These are phyloP conservation scores for Zaprionus taronus DNA, from an alignment of 1,140 invertebrate species.

Conservation along the genomic window DNA sequence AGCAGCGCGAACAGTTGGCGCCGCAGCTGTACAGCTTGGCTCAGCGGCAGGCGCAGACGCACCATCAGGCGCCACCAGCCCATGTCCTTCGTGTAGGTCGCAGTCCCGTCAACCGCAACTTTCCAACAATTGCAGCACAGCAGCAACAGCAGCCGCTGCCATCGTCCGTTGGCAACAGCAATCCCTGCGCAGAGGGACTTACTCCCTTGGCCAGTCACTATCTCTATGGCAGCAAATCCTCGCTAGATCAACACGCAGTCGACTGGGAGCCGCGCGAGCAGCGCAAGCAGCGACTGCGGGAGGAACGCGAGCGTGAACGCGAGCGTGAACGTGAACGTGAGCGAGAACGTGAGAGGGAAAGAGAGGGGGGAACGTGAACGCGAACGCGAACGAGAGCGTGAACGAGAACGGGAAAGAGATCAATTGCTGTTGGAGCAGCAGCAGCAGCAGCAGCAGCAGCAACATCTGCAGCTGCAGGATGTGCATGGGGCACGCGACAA, in stretches of 20 bases:
- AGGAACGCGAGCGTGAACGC: conserved; percentile 61
- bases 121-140: conserved; percentile 20
- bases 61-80: conserved; percentile 31
- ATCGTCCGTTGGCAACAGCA: conserved; percentile 30
- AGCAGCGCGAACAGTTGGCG: conserved; percentile 54
- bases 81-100: conserved; percentile 69
- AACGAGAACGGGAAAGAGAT: conserved; percentile 56
- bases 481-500: conserved; percentile 51
- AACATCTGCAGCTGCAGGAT: conserved; percentile 61
- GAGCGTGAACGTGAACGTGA: conserved; percentile 41
- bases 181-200: conserved; percentile 75
- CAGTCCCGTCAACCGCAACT: conserved; percentile 70
- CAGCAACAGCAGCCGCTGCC: conserved; percentile 23
- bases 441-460: conserved; percentile 47
- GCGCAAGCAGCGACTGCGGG: conserved; percentile 66
- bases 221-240: conserved; percentile 76
- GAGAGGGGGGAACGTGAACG: conserved; percentile 58
- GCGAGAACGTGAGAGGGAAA: conserved; percentile 20
- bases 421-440: conserved; percentile 64
- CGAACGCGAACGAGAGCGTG: conserved; percentile 28
- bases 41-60: conserved; percentile 47
- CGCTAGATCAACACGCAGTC: conserved; percentile 57
- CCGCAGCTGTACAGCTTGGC: conserved; percentile 60
- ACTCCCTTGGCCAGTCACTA: conserved; percentile 77
- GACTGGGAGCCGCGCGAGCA: conserved; percentile 70